Conservation (phyloP, 2,797 vertebrate species). For the Cygnus olor region DNA sequence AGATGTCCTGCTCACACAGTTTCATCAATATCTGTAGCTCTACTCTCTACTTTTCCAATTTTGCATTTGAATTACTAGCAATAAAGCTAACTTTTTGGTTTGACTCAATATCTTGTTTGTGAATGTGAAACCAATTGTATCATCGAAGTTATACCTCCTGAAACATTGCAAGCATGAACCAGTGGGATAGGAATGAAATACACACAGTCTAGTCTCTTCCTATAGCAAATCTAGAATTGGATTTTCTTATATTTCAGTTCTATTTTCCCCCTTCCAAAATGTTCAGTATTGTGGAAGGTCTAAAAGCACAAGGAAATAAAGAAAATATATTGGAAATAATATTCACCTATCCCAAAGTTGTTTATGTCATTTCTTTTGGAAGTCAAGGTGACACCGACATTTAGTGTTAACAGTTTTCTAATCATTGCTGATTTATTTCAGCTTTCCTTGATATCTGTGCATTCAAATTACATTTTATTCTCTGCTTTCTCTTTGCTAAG, state of each 20-base stretch:
- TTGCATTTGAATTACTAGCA: background rate
- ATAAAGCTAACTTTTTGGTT: background rate
- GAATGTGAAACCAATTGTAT: background rate
- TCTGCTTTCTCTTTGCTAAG: background rate
- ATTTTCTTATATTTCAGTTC: background rate
- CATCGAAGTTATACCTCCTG: background rate
- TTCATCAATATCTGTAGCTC: background rate
- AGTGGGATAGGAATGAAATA: background rate
- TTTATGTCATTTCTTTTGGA: background rate
- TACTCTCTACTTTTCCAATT: background rate
- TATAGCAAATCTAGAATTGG: background rate
- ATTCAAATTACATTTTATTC: background rate
- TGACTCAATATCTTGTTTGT: background rate
- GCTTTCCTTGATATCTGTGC: background rate
- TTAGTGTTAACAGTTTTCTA: background rate
- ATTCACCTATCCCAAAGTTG: background rate
- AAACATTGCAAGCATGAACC: background rate
- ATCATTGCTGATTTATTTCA: background rate
- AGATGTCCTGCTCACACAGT: background rate
- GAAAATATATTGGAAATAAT: background rate
- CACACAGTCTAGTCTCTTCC: background rate
- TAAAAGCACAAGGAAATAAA: background rate
- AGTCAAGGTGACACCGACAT: background rate
- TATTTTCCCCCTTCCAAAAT: background rate
- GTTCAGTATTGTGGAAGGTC: background rate